A percentile compares a stretch with the other conserved stretches of the same genome.
These are phyloP conservation scores for Acanthornis magna DNA, from an alignment of 2,797 vertebrate genomes.

Conservation along the genomic window DNA sequence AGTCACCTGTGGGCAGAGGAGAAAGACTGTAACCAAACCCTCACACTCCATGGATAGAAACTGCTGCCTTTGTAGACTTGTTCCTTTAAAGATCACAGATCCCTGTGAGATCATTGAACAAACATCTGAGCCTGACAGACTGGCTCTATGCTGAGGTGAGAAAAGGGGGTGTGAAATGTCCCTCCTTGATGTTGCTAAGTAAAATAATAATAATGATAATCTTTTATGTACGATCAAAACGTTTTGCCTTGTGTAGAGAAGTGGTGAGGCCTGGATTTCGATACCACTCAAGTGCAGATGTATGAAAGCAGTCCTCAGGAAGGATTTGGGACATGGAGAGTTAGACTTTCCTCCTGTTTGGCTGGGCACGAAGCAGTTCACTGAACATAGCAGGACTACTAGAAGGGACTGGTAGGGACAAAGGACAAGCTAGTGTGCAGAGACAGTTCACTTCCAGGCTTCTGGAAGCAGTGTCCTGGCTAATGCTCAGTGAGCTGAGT, in stretches of 20 bases:
- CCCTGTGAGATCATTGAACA: not conserved
- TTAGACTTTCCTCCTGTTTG: not conserved
- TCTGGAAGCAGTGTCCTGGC: not conserved
- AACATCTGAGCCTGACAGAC: not conserved
- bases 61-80: not conserved
- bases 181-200: not conserved
- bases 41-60: not conserved
- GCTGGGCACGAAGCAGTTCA: not conserved
- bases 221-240: not conserved
- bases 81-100: conserved; percentile 34
- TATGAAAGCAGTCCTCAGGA: not conserved
- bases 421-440: not conserved
- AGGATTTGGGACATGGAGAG: not conserved
- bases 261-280: not conserved
- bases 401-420: not conserved
- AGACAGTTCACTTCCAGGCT: not conserved
- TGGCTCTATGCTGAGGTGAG: not conserved
- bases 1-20: not conserved
- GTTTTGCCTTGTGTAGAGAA: not conserved
- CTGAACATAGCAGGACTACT: not conserved
- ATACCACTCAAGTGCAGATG: not conserved
- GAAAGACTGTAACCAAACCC: not conserved
- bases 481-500: not conserved
- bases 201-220: not conserved
- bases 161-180: not conserved